Evolutionary conservation across 2,797 vertebrate species (phyloP).

Genomic region (Chaenodraco wilsoni): DNA sequence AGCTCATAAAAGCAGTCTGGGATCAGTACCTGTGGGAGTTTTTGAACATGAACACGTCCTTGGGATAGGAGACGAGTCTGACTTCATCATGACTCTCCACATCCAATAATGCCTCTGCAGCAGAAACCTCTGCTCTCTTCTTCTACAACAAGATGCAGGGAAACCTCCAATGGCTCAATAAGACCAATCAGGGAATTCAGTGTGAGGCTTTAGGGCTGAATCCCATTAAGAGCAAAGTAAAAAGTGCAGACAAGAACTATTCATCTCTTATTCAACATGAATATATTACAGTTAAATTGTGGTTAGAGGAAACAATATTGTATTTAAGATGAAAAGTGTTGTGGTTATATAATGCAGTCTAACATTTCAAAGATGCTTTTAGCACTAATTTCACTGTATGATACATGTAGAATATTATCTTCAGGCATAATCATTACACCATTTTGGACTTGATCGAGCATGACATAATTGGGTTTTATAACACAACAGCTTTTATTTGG

Average conservation of each 20-base stretch:
- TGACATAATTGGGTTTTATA: background rate
- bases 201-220: conserved; percentile 57
- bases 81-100: conserved; percentile 60
- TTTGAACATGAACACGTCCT: conserved; percentile 62
- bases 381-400: conserved; percentile 13
- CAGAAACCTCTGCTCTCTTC: conserved; percentile 51
- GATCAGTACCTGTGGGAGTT: conserved; percentile 36
- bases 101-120: conserved; percentile 59
- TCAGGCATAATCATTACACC: background rate
- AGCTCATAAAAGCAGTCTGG: conserved; percentile 21
- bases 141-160: conserved; percentile 39
- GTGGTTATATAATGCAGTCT: background rate
- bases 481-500: too few relatives aligned
- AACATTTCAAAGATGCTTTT: conserved; percentile 21
- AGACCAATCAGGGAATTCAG: conserved; percentile 36
- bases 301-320: conserved; percentile 16
- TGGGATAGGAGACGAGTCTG: conserved; percentile 59
- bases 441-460: background rate
- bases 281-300: conserved; percentile 35
- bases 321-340: conserved; percentile 26
- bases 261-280: conserved; percentile 38
- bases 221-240: conserved; percentile 47
- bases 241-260: conserved; percentile 25
- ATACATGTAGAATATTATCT: conserved; percentile 9
- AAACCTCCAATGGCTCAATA: conserved; percentile 51